Evolutionary conservation across 2,113 vertebrate genomes (phyloP).

Genomic region (Sitta europaea): DNA sequence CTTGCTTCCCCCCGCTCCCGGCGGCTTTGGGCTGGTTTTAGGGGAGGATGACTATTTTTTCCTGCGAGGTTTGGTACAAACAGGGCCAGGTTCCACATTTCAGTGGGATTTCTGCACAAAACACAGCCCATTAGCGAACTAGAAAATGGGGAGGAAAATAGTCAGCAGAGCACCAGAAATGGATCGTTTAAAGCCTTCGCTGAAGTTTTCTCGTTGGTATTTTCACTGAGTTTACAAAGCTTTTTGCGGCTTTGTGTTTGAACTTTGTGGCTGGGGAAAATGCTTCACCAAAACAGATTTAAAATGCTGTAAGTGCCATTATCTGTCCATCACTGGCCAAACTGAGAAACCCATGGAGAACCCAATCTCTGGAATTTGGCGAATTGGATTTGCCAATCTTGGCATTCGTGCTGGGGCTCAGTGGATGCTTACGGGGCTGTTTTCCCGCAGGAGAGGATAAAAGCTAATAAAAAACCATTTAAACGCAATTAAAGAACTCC

Average conservation of each 20-base stretch:
- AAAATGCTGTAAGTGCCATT: background rate
- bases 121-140: rapidly evolving
- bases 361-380: background rate
- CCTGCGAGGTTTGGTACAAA: rapidly evolving
- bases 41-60: rapidly evolving
- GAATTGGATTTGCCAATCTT: background rate
- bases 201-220: background rate
- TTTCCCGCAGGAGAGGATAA: background rate
- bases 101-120: rapidly evolving
- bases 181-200: background rate
- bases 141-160: background rate
- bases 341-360: background rate
- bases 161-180: background rate
- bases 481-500: background rate
- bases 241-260: background rate
- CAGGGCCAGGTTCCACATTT: rapidly evolving
- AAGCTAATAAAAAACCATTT: background rate
- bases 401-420: background rate
- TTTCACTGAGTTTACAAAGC: background rate
- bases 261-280: background rate
- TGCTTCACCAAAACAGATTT: background rate
- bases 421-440: rapidly evolving
- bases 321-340: background rate
- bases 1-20: background rate
- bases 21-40: background rate